These are phyloP conservation scores for Tragopan temminckii DNA, from an alignment of 2,797 vertebrate genomes.

Conservation along the genomic window DNA sequence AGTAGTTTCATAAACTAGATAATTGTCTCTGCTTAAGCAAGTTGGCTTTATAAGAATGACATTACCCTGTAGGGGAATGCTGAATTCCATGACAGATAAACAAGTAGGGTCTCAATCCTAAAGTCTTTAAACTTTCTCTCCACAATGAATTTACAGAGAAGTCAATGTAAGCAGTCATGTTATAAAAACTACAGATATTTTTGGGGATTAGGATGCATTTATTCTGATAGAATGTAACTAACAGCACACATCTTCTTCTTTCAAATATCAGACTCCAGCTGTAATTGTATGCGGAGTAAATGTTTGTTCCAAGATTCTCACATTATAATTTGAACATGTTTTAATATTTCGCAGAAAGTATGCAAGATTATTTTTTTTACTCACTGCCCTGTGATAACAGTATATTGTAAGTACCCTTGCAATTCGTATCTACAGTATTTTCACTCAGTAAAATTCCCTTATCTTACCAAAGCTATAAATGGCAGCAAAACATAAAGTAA, in stretches of 20 bases:
- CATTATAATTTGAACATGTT: not conserved
- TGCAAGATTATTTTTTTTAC: not conserved
- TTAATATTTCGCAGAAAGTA: not conserved
- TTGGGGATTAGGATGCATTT: not conserved
- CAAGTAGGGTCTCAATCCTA: not conserved
- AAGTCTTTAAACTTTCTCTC: not conserved
- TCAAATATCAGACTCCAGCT: not conserved
- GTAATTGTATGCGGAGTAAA: not conserved
- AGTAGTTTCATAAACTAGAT: conserved; percentile 4
- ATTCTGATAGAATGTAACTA: not conserved
- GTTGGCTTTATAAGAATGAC: not conserved
- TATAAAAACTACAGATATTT: not conserved
- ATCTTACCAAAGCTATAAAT: not conserved
- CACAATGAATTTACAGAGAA: not conserved
- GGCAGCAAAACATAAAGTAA: not conserved
- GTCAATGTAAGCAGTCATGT: not conserved
- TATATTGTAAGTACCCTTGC: not conserved
- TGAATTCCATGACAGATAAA: not conserved
- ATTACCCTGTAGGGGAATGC: not conserved
- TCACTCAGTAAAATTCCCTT: not conserved
- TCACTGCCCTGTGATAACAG: not conserved
- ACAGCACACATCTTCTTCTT: not conserved
- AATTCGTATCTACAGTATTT: not conserved
- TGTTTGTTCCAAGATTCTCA: not conserved
- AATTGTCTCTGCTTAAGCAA: conserved; percentile 6